Conservation (phyloP, 1,140 invertebrate genomes). For the Heliconius hewitsoni region DNA sequence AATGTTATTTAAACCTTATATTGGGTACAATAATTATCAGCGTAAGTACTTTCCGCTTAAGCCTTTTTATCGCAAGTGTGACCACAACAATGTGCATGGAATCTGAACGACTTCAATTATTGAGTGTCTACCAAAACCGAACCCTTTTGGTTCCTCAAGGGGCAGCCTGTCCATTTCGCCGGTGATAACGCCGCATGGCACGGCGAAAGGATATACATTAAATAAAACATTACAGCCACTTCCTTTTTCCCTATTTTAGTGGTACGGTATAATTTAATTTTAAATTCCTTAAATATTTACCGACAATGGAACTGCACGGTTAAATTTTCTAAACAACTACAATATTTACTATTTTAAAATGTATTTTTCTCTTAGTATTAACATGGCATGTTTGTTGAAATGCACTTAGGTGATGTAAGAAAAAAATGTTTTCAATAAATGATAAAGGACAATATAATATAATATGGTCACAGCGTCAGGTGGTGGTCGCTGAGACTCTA, state of each 20-base stretch:
- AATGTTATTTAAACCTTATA: slow-evolving; percentile 71
- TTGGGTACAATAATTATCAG: slow-evolving; percentile 73
- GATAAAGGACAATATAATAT: background rate
- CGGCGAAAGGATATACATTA: slow-evolving; percentile 58
- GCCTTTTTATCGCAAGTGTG: slow-evolving; percentile 55
- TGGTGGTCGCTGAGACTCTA: slow-evolving; percentile 40
- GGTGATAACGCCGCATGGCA: slow-evolving; percentile 62
- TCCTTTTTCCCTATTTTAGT: slow-evolving; percentile 53
- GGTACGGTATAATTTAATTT: slow-evolving; percentile 51
- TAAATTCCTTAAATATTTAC: slow-evolving; percentile 45
- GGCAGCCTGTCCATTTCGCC: slow-evolving; percentile 68
- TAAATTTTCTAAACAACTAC: slow-evolving; percentile 35
- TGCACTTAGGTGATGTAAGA: background rate
- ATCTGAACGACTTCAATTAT: slow-evolving; percentile 79
- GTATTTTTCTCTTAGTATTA: background rate
- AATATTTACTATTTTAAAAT: slow-evolving; percentile 18
- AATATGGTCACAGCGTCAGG: background rate
- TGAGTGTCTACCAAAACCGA: slow-evolving; percentile 72
- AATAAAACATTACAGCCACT: slow-evolving; percentile 57
- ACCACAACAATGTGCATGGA: slow-evolving; percentile 71
- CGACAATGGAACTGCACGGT: slow-evolving; percentile 33
- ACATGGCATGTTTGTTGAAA: background rate
- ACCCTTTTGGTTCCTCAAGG: slow-evolving; percentile 69
- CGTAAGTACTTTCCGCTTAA: slow-evolving; percentile 72
- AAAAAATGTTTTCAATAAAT: background rate